Evolutionary conservation across 2,888 invertebrate genomes (phyloP).

Genomic region (Digitonthophagus gazella): DNA sequence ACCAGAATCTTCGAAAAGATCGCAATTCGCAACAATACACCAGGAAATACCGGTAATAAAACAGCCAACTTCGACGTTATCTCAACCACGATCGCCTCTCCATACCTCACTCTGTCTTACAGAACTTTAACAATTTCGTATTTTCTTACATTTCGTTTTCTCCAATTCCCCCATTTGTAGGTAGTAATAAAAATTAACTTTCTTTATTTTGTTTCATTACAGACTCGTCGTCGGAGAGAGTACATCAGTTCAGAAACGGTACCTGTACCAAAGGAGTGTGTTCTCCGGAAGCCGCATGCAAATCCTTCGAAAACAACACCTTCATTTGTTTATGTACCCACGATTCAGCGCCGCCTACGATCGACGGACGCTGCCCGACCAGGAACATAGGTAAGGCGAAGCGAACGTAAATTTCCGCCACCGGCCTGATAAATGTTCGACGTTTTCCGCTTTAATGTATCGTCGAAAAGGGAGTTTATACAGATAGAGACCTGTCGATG

Average conservation of each 20-base stretch:
- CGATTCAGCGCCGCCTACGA: slow-evolving; percentile 61
- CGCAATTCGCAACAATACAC: slow-evolving; percentile 1
- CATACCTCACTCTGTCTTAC: slow-evolving; percentile 10
- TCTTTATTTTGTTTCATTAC: slow-evolving; percentile 16
- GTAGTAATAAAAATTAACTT: too few species aligned
- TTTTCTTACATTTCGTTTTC: neutral
- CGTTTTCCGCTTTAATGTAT: neutral
- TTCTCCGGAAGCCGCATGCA: slow-evolving; percentile 64
- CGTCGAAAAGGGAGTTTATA: neutral
- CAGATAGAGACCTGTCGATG: neutral
- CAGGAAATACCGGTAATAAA: slow-evolving; percentile 9
- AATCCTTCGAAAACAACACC: slow-evolving; percentile 52
- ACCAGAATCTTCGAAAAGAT: neutral
- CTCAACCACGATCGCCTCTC: neutral
- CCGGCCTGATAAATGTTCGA: neutral
- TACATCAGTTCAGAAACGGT: slow-evolving; percentile 43
- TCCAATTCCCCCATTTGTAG: too few species aligned
- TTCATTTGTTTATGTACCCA: slow-evolving; percentile 68
- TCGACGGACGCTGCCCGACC: slow-evolving; percentile 61
- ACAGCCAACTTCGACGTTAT: neutral
- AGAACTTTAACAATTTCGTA: neutral
- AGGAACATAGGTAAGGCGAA: slow-evolving; percentile 57
- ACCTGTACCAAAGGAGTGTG: slow-evolving; percentile 57
- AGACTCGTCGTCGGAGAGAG: slow-evolving; percentile 32
- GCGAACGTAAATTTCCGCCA: neutral